Percentiles rank a stretch among this genome's conserved stretches.
These are phyloP conservation scores for Aradus depressus DNA, from an alignment of 2,888 invertebrate genomes.

Conservation along the genomic window DNA sequence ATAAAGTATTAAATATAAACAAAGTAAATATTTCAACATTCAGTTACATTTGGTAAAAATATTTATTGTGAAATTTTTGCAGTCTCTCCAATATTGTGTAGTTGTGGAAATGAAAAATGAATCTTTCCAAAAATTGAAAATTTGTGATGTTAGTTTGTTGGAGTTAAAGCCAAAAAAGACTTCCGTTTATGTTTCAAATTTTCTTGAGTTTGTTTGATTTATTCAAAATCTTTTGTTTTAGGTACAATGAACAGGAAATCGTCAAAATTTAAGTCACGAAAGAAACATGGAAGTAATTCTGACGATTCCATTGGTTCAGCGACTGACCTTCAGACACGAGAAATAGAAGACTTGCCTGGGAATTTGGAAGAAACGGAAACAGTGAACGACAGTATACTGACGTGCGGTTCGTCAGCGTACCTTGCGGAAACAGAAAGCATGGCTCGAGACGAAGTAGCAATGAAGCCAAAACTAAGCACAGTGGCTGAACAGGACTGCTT, in stretches of 20 bases:
- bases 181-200: not conserved
- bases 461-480: conserved; percentile 35
- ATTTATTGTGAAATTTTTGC: too few relatives aligned
- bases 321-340: conserved; percentile 51
- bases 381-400: conserved; percentile 51
- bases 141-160: too few relatives aligned
- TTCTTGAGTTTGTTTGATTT: not conserved
- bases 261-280: conserved; percentile 14
- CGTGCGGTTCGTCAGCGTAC: conserved; percentile 57
- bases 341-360: conserved; percentile 40
- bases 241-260: conserved; percentile 15
- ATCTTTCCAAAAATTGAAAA: too few relatives aligned
- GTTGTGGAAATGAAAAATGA: too few relatives aligned
- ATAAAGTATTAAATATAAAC: too few relatives aligned
- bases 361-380: conserved; percentile 43
- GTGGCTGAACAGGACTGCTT: conserved; percentile 42
- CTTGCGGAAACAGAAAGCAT: conserved; percentile 62
- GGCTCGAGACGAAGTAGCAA: conserved; percentile 38
- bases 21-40: too few relatives aligned
- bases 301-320: conserved; percentile 62
- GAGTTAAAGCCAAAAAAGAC: too few relatives aligned
- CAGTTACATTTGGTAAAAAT: too few relatives aligned
- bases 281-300: conserved; percentile 34
- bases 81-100: too few relatives aligned
- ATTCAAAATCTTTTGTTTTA: not conserved